Base-by-base conservation (phyloP, 2,113 vertebrate genomes). In the Arenaria interpres region DNA sequence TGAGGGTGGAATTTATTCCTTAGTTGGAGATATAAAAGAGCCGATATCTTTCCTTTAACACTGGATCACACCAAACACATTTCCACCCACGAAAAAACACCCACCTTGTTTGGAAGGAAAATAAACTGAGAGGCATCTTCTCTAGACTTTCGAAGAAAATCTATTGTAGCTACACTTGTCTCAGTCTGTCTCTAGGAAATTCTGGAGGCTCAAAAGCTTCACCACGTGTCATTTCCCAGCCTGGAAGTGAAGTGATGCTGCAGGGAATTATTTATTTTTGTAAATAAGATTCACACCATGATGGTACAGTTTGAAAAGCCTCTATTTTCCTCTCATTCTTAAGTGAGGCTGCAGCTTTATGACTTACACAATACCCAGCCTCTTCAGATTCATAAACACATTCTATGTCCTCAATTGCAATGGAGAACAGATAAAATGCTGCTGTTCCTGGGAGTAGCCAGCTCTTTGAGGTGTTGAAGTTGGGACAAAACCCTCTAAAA, bases 81-180 rank as follows among this genome's bases (percentile, higher is more conserved):
- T 95, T 39, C 48, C 76, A 90, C 79, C 92, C 90, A 87, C 27
- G 0, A 32, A 83, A 62, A 21, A 41, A 64, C 85, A 75, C 96
- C 90, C 83, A 92, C 92, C 8, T 86, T 84, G 51, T 88, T 95
- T 86, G 64, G 69, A 89, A 92, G 87, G 60, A 90, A 96, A 96
- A 92, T 54, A 94, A 96, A 74, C 54, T 2, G 19, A 83, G 37
- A 85, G 25, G 56, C 51, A 45, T 68, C 60, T 89, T 85, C 48
- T 77, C 37, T 25, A 83, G 50, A 6, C 51, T 88, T 80, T 80
- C 28, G 1, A 82, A 92, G 88, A 77, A 89, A 77, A 78, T 32
- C 56, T 85, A n/a, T 82, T 92, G 72, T 88, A 51, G 69, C 28
- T 72, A 14, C 51, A 28, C 56, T 41, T 22, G 43, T 75, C 75